Conservation (phyloP, 2,888 invertebrate species). For the Lamellibrachia columna region DNA sequence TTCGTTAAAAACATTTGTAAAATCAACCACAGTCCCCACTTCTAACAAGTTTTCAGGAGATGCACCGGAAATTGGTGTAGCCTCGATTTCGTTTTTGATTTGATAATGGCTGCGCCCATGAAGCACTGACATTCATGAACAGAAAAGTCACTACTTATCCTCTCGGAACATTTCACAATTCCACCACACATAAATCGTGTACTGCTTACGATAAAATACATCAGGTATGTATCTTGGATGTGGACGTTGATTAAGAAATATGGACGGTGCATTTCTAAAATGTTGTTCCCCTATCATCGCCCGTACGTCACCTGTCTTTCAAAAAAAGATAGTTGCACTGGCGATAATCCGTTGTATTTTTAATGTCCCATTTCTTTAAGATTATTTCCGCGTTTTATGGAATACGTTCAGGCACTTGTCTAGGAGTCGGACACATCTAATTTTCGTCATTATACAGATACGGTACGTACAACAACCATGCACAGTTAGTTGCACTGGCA, state of each 20-base stretch:
- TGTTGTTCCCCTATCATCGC: background rate
- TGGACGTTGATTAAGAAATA: background rate
- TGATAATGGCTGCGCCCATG: background rate
- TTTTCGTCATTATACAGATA: no score
- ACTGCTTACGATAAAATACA: background rate
- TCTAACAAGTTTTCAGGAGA: background rate
- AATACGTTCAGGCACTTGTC: no score
- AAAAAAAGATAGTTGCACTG: background rate
- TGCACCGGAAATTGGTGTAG: background rate
- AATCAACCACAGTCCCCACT: background rate
- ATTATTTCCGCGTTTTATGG: no score
- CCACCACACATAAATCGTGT: background rate
- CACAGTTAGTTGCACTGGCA: no score
- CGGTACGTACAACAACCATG: no score
- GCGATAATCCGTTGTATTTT: no score
- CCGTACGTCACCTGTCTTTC: background rate
- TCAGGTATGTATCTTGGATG: background rate
- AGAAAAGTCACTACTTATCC: background rate
- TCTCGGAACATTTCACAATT: background rate
- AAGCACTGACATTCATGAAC: background rate
- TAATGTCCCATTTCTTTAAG: no score
- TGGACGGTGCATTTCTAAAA: background rate
- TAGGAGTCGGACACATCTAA: no score
- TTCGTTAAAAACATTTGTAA: constrained; percentile 10
- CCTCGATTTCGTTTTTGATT: background rate